Conservation (phyloP, 2,888 invertebrate genomes). For the Drosophila stalkeri region DNA sequence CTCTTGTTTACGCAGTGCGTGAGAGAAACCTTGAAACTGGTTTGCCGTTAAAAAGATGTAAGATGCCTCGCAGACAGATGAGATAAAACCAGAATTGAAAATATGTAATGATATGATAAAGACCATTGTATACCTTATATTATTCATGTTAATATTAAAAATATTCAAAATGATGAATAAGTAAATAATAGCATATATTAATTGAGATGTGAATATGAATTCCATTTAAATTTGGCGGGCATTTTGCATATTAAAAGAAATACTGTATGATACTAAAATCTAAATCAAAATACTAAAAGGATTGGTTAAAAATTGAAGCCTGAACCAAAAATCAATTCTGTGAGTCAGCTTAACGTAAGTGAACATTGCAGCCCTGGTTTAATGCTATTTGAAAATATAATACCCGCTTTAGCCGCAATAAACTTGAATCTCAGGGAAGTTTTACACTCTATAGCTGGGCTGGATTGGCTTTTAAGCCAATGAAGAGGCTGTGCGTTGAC, state of each 20-base stretch:
- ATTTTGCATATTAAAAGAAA: background rate
- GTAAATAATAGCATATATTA: no score
- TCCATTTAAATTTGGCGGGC: background rate
- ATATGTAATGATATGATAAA: background rate
- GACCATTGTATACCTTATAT: slow-evolving; percentile 41
- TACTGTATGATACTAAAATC: background rate
- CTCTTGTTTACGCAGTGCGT: slow-evolving; percentile 19
- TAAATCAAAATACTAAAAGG: background rate
- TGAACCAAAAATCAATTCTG: background rate
- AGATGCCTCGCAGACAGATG: slow-evolving; percentile 38
- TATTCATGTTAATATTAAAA: background rate
- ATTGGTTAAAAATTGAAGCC: background rate
- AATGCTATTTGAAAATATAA: background rate
- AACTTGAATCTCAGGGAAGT: slow-evolving; percentile 11
- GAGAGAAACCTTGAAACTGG: slow-evolving; percentile 62
- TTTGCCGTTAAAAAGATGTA: slow-evolving; percentile 41
- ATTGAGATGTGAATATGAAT: no score
- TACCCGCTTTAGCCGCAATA: background rate
- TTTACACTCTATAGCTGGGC: background rate
- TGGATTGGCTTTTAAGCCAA: background rate
- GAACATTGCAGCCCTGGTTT: background rate
- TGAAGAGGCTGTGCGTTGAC: background rate
- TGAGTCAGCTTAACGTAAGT: no score
- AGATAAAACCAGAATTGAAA: slow-evolving; percentile 28
- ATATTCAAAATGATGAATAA: no score